Percentiles rank a stretch among this genome's conserved stretches.
Conservation (phyloP, 2,888 invertebrate species). For the Anoplius nigerrimus region DNA sequence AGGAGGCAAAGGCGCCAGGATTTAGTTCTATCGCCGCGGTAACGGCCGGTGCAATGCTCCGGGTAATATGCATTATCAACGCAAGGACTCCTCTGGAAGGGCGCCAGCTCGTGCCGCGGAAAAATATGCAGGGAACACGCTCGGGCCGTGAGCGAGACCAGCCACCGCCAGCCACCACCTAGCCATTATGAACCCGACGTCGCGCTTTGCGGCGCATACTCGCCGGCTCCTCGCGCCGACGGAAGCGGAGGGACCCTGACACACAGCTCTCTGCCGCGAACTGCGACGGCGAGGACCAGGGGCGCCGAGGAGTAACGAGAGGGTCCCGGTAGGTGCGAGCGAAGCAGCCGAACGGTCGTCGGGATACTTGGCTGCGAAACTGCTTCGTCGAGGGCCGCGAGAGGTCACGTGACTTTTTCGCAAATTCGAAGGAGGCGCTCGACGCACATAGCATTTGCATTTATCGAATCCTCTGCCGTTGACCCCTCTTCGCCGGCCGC, state of each 20-base stretch:
- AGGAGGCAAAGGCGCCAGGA: slow-evolving; percentile 31
- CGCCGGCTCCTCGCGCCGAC: slow-evolving; percentile 12
- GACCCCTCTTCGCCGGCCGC: too few relatives aligned
- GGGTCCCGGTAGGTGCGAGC: not conserved
- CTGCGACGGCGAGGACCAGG: too few relatives aligned
- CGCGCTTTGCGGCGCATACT: not conserved
- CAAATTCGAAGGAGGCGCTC: slow-evolving; percentile 10
- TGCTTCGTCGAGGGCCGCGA: not conserved
- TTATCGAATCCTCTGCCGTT: slow-evolving; percentile 16
- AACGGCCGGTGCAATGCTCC: slow-evolving; percentile 43
- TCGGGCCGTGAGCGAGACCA: slow-evolving; percentile 8
- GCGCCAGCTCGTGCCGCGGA: slow-evolving; percentile 45
- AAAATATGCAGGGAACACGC: slow-evolving; percentile 54
- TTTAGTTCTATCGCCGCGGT: slow-evolving; percentile 51
- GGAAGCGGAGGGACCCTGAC: not conserved
- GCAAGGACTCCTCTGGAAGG: slow-evolving; percentile 37
- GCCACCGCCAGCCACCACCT: slow-evolving; percentile 22
- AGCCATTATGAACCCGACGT: slow-evolving; percentile 18
- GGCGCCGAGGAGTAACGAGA: too few relatives aligned
- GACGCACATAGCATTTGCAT: slow-evolving; percentile 22
- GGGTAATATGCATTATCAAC: slow-evolving; percentile 56
- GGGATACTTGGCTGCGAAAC: slow-evolving; percentile 9
- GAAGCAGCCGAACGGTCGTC: not conserved
- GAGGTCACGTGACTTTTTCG: slow-evolving; percentile 3
- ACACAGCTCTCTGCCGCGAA: too few relatives aligned